Evolutionary conservation across 2,888 invertebrate genomes (phyloP).

Genomic region (Pyrochroa serraticornis): DNA sequence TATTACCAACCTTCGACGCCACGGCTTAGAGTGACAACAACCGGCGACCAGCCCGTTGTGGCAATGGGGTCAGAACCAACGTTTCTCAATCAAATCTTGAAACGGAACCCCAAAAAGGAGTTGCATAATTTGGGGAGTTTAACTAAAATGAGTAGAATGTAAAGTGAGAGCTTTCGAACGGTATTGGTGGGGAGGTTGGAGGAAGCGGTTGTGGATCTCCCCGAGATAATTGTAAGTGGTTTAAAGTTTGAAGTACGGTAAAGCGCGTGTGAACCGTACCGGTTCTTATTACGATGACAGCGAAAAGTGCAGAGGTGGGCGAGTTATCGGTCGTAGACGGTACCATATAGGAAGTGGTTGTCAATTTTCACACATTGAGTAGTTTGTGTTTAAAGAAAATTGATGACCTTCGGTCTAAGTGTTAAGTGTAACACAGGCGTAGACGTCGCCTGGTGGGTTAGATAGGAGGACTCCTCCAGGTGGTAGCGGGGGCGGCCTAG

Average conservation of each 20-base stretch:
- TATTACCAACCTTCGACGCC: too few species aligned
- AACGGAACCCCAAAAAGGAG: too few species aligned
- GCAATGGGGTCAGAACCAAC: too few species aligned
- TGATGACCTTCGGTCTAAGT: conserved; percentile 32
- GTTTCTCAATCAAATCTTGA: too few species aligned
- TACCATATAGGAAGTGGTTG: conserved; percentile 34
- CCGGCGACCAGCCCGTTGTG: too few species aligned
- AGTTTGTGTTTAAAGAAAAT: conserved; percentile 19
- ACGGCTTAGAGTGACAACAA: too few species aligned
- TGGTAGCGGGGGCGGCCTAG: conserved; percentile 47
- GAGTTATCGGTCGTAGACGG: conserved; percentile 4
- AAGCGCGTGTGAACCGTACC: background rate
- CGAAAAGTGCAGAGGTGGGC: conserved; percentile 32
- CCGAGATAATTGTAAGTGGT: background rate
- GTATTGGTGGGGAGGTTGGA: conserved; percentile 15
- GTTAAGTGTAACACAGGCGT: conserved; percentile 11
- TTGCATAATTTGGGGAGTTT: too few species aligned
- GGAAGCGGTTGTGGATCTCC: background rate
- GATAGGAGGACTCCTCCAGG: conserved; percentile 27
- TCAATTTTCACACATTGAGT: conserved; percentile 35
- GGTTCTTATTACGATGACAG: conserved; percentile 30
- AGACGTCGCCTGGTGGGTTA: conserved; percentile 11
- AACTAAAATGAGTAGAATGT: too few species aligned
- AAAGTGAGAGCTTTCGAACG: too few species aligned
- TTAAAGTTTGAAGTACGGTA: background rate